phyloP scores from a whole-genome alignment of 2,888 invertebrate genomes.

The Drosophila sordidapex region DNA sequence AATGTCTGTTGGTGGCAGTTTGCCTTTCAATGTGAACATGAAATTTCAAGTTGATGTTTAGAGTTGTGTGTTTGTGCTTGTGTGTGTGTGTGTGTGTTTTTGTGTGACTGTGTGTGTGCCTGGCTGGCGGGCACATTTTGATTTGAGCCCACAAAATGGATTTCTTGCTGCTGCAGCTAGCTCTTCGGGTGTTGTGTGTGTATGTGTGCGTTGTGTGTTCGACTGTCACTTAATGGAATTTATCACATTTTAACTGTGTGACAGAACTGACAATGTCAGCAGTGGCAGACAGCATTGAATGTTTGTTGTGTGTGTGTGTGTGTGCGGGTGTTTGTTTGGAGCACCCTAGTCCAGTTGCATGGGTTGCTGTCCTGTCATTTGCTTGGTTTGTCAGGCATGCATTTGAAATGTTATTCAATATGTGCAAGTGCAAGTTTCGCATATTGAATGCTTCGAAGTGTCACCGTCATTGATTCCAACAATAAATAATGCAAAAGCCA shows the following conservation, averaged over 20 bases:
- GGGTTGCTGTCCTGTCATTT: slow-evolving; percentile 50
- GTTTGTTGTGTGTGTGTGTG: slow-evolving; percentile 6
- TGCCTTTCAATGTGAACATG: slow-evolving; percentile 77
- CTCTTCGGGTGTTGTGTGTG: slow-evolving; percentile 16
- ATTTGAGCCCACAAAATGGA: slow-evolving; percentile 74
- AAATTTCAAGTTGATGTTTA: slow-evolving; percentile 75
- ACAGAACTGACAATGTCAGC: slow-evolving; percentile 69
- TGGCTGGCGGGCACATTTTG: slow-evolving; percentile 53
- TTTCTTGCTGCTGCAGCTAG: slow-evolving; percentile 58
- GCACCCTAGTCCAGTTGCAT: slow-evolving; percentile 46
- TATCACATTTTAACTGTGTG: slow-evolving; percentile 78
- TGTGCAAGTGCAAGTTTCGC: slow-evolving; percentile 60
- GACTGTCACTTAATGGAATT: slow-evolving; percentile 79
- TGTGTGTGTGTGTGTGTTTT: slow-evolving; percentile 5
- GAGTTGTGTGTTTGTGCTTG: slow-evolving; percentile 22
- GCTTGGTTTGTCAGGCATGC: slow-evolving; percentile 65
- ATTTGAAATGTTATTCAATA: slow-evolving; percentile 70
- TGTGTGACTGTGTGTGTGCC: slow-evolving; percentile 9
- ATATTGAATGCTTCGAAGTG: slow-evolving; percentile 66
- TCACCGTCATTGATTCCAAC: slow-evolving; percentile 70
- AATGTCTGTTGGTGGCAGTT: slow-evolving; percentile 78
- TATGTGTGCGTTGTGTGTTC: slow-evolving; percentile 38
- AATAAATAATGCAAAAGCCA: slow-evolving; percentile 72
- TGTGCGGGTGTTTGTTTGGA: slow-evolving; percentile 9
- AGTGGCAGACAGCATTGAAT: slow-evolving; percentile 31